Evolutionary conservation across 2,888 invertebrate species (phyloP), one percentile per base, ranked within the genome.

Genomic region (Rhaphigaster nebulosa): DNA sequence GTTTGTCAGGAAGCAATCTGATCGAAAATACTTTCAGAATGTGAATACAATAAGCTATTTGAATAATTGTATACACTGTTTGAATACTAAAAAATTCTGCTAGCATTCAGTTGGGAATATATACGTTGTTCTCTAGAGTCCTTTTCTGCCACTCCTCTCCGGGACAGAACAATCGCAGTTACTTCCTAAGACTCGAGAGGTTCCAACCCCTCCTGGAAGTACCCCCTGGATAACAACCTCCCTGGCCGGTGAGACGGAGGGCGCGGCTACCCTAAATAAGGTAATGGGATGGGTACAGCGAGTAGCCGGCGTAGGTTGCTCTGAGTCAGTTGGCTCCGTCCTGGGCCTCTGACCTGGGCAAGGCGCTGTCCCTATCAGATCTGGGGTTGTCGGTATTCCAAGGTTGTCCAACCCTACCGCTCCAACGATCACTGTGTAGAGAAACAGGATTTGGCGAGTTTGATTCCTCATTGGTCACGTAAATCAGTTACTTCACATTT

Each of bases 281-380:
- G 88, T 88, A 88, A 88, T 45, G n/a, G 20, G 88, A 88, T 88
- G 88, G 65, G 88, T 88, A 88, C 34, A 4, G 70, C 70, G 70
- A 76, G 70, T 88, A 56, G 88, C 56, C 38, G n/a, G 88, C 88
- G 88, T 88, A 88, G 88, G 88, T 26, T 60, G 87, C n/a, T 65
- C 56, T 88, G 88, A 88, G 84, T 84, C 84, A 45, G 84, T 84
- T 50, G 13, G 65, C 26, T 26, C 65, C n/a, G 65, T 20, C 26
- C 26, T 65, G 45, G 84, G 84, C 45, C 84, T 84, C 84, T 84
- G 84, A 84, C 84, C 84, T 84, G 84, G 45, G 45, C 84, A 45
- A 50, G 84, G 45, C 84, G 18, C 84, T 84, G 26, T 26, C 26
- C 18, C 26, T 50, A 84, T 76, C 70, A 76, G 70, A 76, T 76